These are phyloP conservation scores for Lerista edwardsae DNA, from an alignment of 2,797 vertebrate species.

Conservation along the genomic window DNA sequence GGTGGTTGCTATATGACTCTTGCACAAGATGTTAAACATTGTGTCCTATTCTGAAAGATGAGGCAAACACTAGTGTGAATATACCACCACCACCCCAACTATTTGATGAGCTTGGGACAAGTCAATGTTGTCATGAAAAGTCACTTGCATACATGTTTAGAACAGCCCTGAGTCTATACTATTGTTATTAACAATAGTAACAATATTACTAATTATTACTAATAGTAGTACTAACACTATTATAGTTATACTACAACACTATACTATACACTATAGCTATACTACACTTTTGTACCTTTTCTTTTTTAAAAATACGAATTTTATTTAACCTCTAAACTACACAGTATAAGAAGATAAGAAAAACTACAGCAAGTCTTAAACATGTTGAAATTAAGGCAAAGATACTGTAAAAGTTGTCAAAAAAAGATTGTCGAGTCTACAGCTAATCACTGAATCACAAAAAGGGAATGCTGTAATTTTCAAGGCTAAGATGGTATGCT, in stretches of 20 bases:
- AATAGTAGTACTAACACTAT: too few relatives aligned
- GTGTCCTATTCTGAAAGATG: neutral
- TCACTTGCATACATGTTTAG: neutral
- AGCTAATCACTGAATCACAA: neutral
- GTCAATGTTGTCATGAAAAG: neutral
- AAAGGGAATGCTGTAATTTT: too few relatives aligned
- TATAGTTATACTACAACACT: too few relatives aligned
- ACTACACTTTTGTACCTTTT: neutral
- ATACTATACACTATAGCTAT: too few relatives aligned
- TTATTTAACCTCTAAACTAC: neutral
- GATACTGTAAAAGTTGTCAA: neutral
- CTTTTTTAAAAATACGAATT: neutral
- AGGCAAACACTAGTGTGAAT: neutral
- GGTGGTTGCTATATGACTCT: neutral
- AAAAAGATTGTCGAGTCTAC: neutral
- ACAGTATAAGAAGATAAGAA: neutral
- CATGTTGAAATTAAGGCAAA: neutral
- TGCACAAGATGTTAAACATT: neutral
- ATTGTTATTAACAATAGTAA: too few relatives aligned
- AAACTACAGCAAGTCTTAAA: neutral
- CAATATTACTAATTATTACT: too few relatives aligned
- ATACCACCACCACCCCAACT: slow-evolving; percentile 1
- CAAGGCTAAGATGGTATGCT: neutral
- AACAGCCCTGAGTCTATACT: neutral
- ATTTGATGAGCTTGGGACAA: neutral